Conservation (phyloP, 2,113 vertebrate genomes). For the Antigone vipio region DNA sequence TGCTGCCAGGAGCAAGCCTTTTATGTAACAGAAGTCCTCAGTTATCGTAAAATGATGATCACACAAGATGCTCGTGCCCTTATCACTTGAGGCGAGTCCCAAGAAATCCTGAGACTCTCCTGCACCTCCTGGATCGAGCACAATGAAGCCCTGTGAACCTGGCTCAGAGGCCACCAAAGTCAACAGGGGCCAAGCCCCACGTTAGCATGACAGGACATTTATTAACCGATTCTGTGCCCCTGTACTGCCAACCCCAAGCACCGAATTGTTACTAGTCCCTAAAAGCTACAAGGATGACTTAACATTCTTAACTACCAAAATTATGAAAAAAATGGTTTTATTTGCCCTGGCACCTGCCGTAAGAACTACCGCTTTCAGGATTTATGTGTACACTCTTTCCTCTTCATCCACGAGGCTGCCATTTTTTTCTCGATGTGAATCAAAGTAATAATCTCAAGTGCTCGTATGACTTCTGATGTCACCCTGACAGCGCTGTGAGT, state of each 20-base stretch:
- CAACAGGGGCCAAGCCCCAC: background rate
- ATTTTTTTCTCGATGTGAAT: background rate
- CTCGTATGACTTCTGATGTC: background rate
- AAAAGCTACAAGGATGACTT: background rate
- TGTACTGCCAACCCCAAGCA: background rate
- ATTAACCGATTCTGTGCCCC: background rate
- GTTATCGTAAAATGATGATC: background rate
- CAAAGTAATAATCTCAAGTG: background rate
- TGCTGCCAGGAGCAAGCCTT: background rate
- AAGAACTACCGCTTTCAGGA: background rate
- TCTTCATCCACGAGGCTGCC: background rate
- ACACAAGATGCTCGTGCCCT: rapidly evolving
- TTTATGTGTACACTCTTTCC: rapidly evolving
- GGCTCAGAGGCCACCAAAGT: background rate
- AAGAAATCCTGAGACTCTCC: background rate
- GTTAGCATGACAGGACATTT: background rate
- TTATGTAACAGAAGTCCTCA: background rate
- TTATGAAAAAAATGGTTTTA: background rate
- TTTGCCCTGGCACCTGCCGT: background rate
- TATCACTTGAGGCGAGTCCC: background rate
- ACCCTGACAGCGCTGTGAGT: too few relatives aligned
- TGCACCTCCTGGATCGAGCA: background rate
- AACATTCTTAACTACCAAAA: background rate
- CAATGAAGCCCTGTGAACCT: background rate
- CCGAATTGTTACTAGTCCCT: background rate